Evolutionary conservation across 2,888 invertebrate species (phyloP), one percentile per base, ranked within the genome.

Genomic region (Drosophila meridiana): DNA sequence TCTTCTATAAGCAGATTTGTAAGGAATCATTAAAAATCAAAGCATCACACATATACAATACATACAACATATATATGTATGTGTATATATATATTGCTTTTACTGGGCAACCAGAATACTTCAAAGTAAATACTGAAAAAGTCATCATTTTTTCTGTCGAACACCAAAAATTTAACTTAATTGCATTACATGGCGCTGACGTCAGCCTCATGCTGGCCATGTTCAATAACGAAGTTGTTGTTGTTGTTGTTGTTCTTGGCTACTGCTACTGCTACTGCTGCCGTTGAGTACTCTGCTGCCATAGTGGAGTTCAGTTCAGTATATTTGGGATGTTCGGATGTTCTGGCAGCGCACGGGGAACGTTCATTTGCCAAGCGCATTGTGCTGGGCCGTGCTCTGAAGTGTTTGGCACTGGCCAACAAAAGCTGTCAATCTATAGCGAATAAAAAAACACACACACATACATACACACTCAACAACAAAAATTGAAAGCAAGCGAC

Each of bases 331-430:
- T 79, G 42, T 69, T 73, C 60, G 65, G 43, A 56, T 62, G 63
- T 7, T 63, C 67, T 62, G 66, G 52, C 78, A 71, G 59, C 64
- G 58, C 47, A 43, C 55, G 32, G 48, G 57, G 48, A 45, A 71
- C 88, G 81, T 82, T 87, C 80, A 83, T 81, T 83, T 89, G 73
- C 69, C 64, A 67, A 76, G 77, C 80, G 71, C 84, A 80, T 87
- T 89, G 84, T 83, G 20, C 20, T 11, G 68, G 57, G 74, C 78
- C 71, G 59, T 73, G 74, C 69, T 80, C 72, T 87, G 70, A 87
- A 86, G 85, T 86, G 89, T 82, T 89, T 89, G 87, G 82, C 74
- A 62, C 70, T 65, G 57, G 70, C 83, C 74, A 86, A 87, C 89
- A 86, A 89, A 86, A 75, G 87, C 80, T 82, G 89, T 89, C 87